Percentiles rank a stretch among this genome's conserved stretches.
These are phyloP conservation scores for Pyrgus malvae DNA, from an alignment of 2,888 invertebrate genomes.

Conservation along the genomic window DNA sequence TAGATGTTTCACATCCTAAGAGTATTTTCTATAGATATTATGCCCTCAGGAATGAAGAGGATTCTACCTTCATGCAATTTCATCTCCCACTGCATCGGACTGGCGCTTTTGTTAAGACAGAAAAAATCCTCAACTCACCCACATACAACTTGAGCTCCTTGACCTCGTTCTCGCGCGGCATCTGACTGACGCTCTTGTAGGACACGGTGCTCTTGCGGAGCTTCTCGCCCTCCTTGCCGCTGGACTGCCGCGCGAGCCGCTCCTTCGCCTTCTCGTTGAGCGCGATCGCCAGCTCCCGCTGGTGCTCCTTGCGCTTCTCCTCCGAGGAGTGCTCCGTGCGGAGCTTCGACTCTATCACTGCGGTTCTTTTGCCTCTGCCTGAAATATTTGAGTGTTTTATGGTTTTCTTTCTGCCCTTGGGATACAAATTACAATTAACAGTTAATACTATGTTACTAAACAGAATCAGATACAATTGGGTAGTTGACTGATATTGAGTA, in stretches of 20 bases:
- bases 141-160: constrained; percentile 97
- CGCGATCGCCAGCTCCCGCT: constrained; percentile 94
- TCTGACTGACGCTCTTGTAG: constrained; percentile 94
- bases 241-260: constrained; percentile 92
- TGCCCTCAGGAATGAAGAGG: too few relatives aligned
- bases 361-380: constrained; percentile 90
- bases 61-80: too few relatives aligned
- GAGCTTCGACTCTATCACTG: constrained; percentile 95
- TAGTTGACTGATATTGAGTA: too few relatives aligned
- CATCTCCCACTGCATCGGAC: too few relatives aligned
- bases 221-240: constrained; percentile 93
- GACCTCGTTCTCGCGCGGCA: constrained; percentile 97
- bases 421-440: too few relatives aligned
- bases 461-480: too few relatives aligned
- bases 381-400: too few relatives aligned
- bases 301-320: constrained; percentile 98
- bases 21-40: too few relatives aligned
- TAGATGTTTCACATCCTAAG: too few relatives aligned
- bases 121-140: constrained; percentile 82
- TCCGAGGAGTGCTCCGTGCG: constrained; percentile 97
- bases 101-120: too few relatives aligned
- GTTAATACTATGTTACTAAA: too few relatives aligned
- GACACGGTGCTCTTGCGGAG: constrained; percentile 97
- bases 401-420: too few relatives aligned
- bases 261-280: constrained; percentile 97